Evolutionary conservation across 2,797 vertebrate genomes (phyloP), one percentile per base, ranked within the genome.

Genomic region (Sphaeramia orbicularis): DNA sequence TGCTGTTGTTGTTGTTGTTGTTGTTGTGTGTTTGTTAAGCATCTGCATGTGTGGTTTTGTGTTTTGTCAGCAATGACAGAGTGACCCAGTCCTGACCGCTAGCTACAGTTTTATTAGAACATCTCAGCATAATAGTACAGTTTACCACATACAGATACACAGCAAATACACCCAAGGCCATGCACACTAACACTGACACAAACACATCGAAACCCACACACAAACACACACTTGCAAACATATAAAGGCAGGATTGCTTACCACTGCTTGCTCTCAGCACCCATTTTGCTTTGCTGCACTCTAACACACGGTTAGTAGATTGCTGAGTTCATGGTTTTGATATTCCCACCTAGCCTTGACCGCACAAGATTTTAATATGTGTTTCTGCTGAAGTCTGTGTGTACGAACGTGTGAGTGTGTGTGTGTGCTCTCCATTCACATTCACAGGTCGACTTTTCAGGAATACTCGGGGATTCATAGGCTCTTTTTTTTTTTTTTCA

Each of bases 261-360:
- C 74, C 19, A 32, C 56, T 42, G 60, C 71, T 78, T 51, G 62
- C 62, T 73, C 69, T 71, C 69, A 78, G 63, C 65, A 44, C 53
- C 41, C 56, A 45, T 72, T 88, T 85, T 74, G 73, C 82, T 80
- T 85, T 73, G 61, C 64, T 85, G 64, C 16, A 4, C 50, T 65
- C 66, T 51, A 71, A 78, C 80, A 74, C 71, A 47, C 41, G 19
- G 84, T 80, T 64, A 65, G 60, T 56, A 80, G 77, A 78, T 83
- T 87, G 87, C 89, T 86, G 80, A 87, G 76, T 76, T 75, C 37
- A 62, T 65, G 40, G 62, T 71, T 85, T 86, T 62, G 47, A 81
- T 80, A 66, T 81, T 84, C 36, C 67, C 42, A 68, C 37, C 50
- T 37, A 38, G 59, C 57, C 32, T 74, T 83, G 73, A 81, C 60